Percentiles rank a stretch among this genome's conserved stretches.
phyloP scores from a whole-genome alignment of 2,888 invertebrate species.

The Adelognathus sp. region DNA sequence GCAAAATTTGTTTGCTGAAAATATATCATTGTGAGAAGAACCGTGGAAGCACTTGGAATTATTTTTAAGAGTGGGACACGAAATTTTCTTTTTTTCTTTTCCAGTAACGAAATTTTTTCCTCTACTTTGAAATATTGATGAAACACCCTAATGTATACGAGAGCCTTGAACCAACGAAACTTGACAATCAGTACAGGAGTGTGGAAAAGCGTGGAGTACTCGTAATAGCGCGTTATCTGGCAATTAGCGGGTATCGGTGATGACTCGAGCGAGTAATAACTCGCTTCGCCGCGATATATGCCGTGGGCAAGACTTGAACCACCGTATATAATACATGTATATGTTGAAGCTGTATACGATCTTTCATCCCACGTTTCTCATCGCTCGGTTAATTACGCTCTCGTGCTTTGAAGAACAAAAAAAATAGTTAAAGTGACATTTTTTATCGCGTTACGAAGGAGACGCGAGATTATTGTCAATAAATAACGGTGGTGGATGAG shows the following conservation, averaged over 20 bases:
- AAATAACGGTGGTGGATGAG: conserved; percentile 44
- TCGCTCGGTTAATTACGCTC: conserved; percentile 35
- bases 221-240: conserved; percentile 31
- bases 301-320: conserved; percentile 18
- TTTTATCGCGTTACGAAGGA: conserved; percentile 10
- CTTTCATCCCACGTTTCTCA: conserved; percentile 6
- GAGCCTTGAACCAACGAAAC: too few species aligned
- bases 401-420: not conserved
- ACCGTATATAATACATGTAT: not conserved
- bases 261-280: conserved; percentile 33
- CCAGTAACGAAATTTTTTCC: too few species aligned
- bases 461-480: conserved; percentile 38
- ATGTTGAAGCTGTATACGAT: not conserved
- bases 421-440: not conserved
- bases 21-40: too few species aligned
- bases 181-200: too few species aligned
- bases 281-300: not conserved
- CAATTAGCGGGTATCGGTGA: conserved; percentile 49
- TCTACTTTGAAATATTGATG: too few species aligned
- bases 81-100: too few species aligned
- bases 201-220: not conserved
- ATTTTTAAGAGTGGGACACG: too few species aligned
- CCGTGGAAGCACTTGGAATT: too few species aligned
- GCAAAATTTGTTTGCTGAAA: too few species aligned
- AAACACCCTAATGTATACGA: too few species aligned